Percentiles rank a stretch among this genome's conserved stretches.
These are phyloP conservation scores for Mimumesa dahlbomi DNA, from an alignment of 2,888 invertebrate genomes.

Conservation along the genomic window DNA sequence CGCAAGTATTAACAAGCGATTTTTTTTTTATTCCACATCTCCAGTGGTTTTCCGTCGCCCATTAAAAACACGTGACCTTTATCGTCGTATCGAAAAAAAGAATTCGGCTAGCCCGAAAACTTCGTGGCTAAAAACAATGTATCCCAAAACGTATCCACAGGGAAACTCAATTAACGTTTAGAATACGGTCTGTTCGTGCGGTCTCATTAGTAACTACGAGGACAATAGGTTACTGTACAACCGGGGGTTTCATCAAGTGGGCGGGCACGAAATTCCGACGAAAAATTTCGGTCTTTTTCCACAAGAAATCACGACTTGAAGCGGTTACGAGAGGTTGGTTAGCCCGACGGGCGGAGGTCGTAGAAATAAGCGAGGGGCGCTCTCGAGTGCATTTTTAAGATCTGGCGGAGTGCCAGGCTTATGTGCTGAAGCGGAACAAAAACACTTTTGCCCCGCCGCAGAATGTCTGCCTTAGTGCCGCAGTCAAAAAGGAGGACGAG, in stretches of 20 bases:
- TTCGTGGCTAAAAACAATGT: background rate
- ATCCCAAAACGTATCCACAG: constrained; percentile 1
- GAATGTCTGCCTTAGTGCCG: constrained; percentile 24
- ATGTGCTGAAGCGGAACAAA: constrained; percentile 45
- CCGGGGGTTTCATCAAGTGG: background rate
- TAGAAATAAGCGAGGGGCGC: constrained; percentile 17
- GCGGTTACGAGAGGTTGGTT: constrained; percentile 11
- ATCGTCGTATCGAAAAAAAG: too few species aligned
- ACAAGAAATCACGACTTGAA: constrained; percentile 19
- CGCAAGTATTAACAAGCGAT: too few species aligned
- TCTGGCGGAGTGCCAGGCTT: constrained; percentile 48
- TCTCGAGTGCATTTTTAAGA: constrained; percentile 55
- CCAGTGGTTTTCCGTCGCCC: too few species aligned
- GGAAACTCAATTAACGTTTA: constrained; percentile 42
- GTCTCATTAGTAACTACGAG: constrained; percentile 36
- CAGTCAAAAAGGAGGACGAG: background rate
- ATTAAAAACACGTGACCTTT: too few species aligned
- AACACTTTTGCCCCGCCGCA: constrained; percentile 40
- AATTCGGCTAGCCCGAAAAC: background rate
- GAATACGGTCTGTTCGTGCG: constrained; percentile 29
- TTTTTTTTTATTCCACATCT: too few species aligned
- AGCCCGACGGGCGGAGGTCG: constrained; percentile 6
- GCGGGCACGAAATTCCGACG: constrained; percentile 5
- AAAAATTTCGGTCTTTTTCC: constrained; percentile 24
- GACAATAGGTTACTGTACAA: constrained; percentile 35